Base-by-base conservation (phyloP, 1,140 invertebrate genomes). In the Ceratosolen fusciceps region DNA sequence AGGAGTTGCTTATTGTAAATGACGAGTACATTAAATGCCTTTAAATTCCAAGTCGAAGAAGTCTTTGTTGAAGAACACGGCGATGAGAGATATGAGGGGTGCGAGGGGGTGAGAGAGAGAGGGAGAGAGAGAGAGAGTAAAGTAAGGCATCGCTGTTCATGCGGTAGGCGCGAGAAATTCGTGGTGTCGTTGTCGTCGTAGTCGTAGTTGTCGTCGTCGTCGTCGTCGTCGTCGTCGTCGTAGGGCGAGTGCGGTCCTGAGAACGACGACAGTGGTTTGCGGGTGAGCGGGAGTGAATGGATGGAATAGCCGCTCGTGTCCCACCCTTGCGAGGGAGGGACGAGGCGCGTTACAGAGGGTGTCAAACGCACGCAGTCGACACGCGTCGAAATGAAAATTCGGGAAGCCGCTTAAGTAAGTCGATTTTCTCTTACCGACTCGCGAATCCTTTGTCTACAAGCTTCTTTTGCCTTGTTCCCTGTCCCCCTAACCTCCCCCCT, bases 341-440 rank as follows among this genome's bases (percentile, higher is more conserved):
- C 67, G 37, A 14, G 58, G 68, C 54, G 82, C 73, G 79, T 78
- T 74, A 34, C 2, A 62, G 77, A 71, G 76, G 79, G 79, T 87
- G 86, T 86, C 86, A 86, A 85, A 80, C 82, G 83, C 86, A 87
- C 81, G 39, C 70, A 29, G 75, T 29, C 74, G 29, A 56, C 80
- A n/a, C 68, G 10, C 70, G 67, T 68, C 56, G 62, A 71, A 83
- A 86, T 84, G 85, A 86, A 86, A 87, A 87, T 87, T 87, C 79
- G 84, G 74, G 84, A 84, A 86, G 84, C 83, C 82, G 83, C 84
- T 84, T 86, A 83, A 82, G 80, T 84, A 83, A 86, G 87, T 87
- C 86, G 85, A 87, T 86, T 82, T 81, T 77, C 79, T 60, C 74
- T 16, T n/a, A n/a, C n/a, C 37, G 60, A 4, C 58, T 31, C 7